These are phyloP conservation scores for Agrochola circellaris DNA, from an alignment of 2,888 invertebrate genomes.

Conservation along the genomic window DNA sequence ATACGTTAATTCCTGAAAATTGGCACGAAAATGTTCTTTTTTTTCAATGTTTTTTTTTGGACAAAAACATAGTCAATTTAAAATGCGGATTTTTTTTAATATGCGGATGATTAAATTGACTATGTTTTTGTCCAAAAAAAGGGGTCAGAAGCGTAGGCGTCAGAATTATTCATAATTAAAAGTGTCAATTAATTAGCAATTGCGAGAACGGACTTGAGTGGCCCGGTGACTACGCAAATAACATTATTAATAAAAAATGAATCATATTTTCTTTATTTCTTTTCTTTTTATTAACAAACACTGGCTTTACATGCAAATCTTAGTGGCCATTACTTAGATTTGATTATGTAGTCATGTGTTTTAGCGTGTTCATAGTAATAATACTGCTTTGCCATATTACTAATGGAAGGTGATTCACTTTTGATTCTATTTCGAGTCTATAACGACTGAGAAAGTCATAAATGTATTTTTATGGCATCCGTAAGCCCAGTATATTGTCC, in stretches of 20 bases:
- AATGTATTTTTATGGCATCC: constrained; percentile 57
- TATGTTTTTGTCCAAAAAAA: too few species aligned
- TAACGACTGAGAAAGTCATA: constrained; percentile 44
- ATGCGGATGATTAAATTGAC: too few species aligned
- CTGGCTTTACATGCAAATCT: neutral
- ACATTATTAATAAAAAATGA: neutral
- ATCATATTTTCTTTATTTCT: neutral
- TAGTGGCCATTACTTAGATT: neutral
- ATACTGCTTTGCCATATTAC: neutral
- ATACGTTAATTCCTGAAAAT: neutral
- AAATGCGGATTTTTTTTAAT: too few species aligned
- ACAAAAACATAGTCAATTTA: neutral
- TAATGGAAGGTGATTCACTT: constrained; percentile 49
- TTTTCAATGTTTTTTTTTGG: neutral
- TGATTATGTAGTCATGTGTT: neutral
- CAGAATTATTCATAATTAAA: constrained; percentile 28
- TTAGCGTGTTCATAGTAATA: neutral
- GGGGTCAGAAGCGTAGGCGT: neutral
- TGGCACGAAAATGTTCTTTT: neutral
- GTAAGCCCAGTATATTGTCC: constrained; percentile 11
- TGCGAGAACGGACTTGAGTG: neutral
- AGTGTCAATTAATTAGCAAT: constrained; percentile 27
- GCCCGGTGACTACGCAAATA: constrained; percentile 7
- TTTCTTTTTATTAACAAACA: neutral
- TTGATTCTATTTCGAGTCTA: constrained; percentile 50